Conservation (phyloP, 2,113 vertebrate species). For the Orientallactaga bullata region DNA sequence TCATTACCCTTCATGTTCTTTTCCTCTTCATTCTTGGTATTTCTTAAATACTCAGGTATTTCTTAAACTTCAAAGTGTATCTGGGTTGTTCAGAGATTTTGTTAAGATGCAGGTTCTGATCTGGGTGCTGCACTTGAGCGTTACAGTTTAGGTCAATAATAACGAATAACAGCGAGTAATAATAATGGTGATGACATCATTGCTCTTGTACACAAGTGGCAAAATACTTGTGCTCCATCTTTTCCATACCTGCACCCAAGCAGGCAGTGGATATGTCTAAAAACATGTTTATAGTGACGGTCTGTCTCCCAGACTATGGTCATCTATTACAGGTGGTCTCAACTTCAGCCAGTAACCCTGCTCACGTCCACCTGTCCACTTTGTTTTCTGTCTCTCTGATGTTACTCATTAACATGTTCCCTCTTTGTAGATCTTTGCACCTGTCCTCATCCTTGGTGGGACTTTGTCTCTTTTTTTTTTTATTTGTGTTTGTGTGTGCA, state of each 20-base stretch:
- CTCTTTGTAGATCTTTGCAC: background rate
- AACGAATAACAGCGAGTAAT: no score
- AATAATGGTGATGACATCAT: background rate
- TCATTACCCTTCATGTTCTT: background rate
- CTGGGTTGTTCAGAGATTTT: background rate
- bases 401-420: background rate
- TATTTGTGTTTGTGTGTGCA: no score
- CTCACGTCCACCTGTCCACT: background rate
- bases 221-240: background rate
- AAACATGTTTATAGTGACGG: background rate
- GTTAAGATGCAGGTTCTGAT: background rate
- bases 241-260: background rate
- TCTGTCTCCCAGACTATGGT: background rate
- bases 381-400: background rate
- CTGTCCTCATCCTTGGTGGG: background rate
- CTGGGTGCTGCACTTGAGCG: background rate
- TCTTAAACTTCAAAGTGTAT: background rate
- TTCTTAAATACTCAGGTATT: conserved; percentile 44
- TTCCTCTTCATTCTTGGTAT: conserved; percentile 11
- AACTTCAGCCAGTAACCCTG: background rate
- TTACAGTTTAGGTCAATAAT: background rate
- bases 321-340: background rate
- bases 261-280: background rate
- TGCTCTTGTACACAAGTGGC: background rate
- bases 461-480: background rate